phyloP scores from a whole-genome alignment of 2,797 vertebrate genomes.

The Spea hammondii region DNA sequence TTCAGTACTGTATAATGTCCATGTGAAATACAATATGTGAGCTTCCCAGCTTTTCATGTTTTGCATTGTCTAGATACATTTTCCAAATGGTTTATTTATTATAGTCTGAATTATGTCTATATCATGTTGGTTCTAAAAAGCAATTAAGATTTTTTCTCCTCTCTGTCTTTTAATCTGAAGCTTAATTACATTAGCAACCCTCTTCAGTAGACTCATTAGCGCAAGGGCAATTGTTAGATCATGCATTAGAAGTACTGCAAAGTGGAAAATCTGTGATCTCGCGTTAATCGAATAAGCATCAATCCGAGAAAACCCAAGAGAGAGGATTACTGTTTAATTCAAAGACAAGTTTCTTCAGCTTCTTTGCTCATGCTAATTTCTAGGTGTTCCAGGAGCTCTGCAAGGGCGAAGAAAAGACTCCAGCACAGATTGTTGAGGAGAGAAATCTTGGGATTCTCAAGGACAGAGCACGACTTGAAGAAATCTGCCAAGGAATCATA shows the following conservation, averaged over 20 bases:
- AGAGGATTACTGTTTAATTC: constrained; percentile 18
- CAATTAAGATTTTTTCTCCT: constrained; percentile 32
- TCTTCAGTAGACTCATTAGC: constrained; percentile 40
- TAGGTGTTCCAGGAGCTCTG: constrained; percentile 90
- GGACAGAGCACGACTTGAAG: constrained; percentile 73
- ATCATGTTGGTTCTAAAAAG: constrained; percentile 35
- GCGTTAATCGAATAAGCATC: constrained; percentile 33
- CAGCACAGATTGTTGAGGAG: constrained; percentile 78
- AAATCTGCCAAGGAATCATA: constrained; percentile 81
- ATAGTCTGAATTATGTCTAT: background rate
- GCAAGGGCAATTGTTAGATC: constrained; percentile 45
- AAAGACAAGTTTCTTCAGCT: constrained; percentile 1
- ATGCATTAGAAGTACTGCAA: constrained; percentile 33
- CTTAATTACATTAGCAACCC: constrained; percentile 41
- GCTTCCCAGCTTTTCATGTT: no score
- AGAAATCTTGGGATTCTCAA: constrained; percentile 79
- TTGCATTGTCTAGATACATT: no score
- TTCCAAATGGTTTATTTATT: constrained; percentile 1
- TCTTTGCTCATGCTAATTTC: constrained; percentile 36
- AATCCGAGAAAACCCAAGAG: constrained; percentile 18
- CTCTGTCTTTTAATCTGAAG: constrained; percentile 33
- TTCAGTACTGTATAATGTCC: no score
- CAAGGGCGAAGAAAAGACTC: constrained; percentile 74
- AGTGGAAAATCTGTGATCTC: constrained; percentile 43
- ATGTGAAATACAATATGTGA: no score